A percentile compares a stretch with the other conserved stretches of the same genome.
Conservation (phyloP, 2,797 vertebrate species). For the Girardinus metallicus region DNA sequence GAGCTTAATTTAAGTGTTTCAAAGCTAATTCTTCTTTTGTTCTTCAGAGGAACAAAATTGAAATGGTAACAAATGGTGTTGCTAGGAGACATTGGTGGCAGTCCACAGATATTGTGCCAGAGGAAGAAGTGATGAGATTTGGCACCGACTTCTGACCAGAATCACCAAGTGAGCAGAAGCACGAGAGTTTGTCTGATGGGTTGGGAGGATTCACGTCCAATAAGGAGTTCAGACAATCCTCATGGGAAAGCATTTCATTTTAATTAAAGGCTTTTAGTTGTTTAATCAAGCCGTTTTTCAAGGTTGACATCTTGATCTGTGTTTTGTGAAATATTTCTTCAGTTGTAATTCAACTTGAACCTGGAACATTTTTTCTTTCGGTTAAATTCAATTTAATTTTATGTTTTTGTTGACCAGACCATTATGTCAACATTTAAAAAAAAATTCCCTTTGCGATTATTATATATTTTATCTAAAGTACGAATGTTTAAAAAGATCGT, state of each 20-base stretch:
- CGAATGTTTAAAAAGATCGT: too few species aligned
- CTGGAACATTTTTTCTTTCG: not conserved
- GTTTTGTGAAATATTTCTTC: not conserved
- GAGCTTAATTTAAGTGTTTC: constrained; percentile 60
- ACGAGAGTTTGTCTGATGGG: constrained; percentile 3
- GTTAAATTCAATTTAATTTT: not conserved
- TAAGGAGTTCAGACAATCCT: not conserved
- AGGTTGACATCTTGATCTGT: not conserved
- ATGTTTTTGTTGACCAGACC: not conserved
- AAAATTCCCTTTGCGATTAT: not conserved
- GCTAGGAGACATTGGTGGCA: constrained; percentile 72
- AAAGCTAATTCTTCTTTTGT: constrained; percentile 68
- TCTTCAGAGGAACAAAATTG: constrained; percentile 52
- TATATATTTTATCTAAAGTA: not conserved
- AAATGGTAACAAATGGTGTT: constrained; percentile 65
- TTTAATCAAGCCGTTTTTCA: not conserved
- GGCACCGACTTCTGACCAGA: constrained; percentile 50
- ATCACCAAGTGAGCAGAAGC: constrained; percentile 19
- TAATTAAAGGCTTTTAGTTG: not conserved
- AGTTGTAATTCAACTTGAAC: not conserved
- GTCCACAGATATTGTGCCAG: constrained; percentile 43
- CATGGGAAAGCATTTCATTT: not conserved
- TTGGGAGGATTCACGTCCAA: not conserved
- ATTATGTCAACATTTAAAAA: not conserved
- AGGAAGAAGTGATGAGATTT: constrained; percentile 34